Evolutionary conservation across 2,888 invertebrate genomes (phyloP).

Genomic region (Eulithis testata): DNA sequence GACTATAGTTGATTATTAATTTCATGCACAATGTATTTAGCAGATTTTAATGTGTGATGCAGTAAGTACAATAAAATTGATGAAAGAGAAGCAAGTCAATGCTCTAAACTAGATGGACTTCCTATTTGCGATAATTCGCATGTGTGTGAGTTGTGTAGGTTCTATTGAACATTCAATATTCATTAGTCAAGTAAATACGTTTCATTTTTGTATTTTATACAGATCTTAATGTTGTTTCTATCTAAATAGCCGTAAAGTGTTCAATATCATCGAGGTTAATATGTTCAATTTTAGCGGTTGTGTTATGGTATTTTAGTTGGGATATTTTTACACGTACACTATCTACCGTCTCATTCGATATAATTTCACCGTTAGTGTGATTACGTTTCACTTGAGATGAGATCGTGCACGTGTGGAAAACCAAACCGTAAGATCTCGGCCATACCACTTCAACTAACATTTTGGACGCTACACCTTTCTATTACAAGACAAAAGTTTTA

Average conservation of each 20-base stretch:
- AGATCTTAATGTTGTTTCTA: conserved; percentile 14
- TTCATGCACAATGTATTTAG: conserved; percentile 63
- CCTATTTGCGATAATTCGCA: not conserved
- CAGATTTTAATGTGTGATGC: conserved; percentile 48
- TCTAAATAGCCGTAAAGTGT: conserved; percentile 31
- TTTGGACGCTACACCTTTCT: not conserved
- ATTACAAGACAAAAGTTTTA: not conserved
- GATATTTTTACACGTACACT: conserved; percentile 7
- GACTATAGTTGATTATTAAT: conserved; percentile 56
- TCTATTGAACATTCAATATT: conserved; percentile 20
- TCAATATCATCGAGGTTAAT: conserved; percentile 25
- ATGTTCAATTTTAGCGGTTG: conserved; percentile 10
- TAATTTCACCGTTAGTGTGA: not conserved
- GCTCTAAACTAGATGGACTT: not conserved
- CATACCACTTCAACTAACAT: not conserved
- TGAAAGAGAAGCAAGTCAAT: conserved; percentile 19
- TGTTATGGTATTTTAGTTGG: conserved; percentile 4
- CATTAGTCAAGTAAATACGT: not conserved
- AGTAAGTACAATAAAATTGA: conserved; percentile 41
- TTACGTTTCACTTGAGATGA: not conserved
- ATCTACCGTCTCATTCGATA: not conserved
- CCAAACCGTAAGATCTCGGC: not conserved
- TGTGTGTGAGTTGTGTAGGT: conserved; percentile 25
- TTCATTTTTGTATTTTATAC: conserved; percentile 14
- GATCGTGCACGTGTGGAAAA: conserved; percentile 3